A percentile compares a stretch with the other conserved stretches of the same genome.
Conservation (phyloP, 1,140 invertebrate genomes). For the Brachionus asplanchnoidis region DNA sequence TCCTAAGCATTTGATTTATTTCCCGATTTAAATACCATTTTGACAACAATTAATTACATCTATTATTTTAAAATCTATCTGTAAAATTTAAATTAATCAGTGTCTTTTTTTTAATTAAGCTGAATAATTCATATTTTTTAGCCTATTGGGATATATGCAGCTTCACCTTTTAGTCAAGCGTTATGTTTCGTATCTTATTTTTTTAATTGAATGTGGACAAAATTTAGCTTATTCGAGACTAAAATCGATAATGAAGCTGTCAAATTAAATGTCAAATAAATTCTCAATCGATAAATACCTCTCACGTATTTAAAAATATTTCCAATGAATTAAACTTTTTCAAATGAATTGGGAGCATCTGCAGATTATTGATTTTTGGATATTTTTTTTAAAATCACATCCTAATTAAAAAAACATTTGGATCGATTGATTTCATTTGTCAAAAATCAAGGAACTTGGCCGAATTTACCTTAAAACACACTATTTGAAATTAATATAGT, state of each 20-base stretch:
- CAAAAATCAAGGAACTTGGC: neutral
- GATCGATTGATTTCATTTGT: neutral
- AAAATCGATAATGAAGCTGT: slow-evolving; percentile 34
- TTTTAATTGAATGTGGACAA: neutral
- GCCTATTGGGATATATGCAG: neutral
- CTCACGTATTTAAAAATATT: neutral
- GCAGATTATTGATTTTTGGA: neutral
- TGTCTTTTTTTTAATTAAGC: neutral
- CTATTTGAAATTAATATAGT: neutral
- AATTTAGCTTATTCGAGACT: neutral
- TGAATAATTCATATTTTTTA: neutral
- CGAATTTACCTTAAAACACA: neutral
- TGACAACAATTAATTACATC: neutral
- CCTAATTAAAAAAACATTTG: neutral
- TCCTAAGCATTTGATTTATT: neutral
- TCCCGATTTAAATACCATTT: neutral
- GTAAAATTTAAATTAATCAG: neutral
- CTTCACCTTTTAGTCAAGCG: neutral
- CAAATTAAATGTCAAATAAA: slow-evolving; percentile 10
- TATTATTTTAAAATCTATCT: neutral
- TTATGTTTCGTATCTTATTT: neutral
- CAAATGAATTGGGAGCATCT: neutral
- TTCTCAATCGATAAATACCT: neutral
- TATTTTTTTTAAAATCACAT: neutral
- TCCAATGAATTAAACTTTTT: neutral